Evolutionary conservation across 2,797 vertebrate genomes (phyloP).

Genomic region (Falco concolor): DNA sequence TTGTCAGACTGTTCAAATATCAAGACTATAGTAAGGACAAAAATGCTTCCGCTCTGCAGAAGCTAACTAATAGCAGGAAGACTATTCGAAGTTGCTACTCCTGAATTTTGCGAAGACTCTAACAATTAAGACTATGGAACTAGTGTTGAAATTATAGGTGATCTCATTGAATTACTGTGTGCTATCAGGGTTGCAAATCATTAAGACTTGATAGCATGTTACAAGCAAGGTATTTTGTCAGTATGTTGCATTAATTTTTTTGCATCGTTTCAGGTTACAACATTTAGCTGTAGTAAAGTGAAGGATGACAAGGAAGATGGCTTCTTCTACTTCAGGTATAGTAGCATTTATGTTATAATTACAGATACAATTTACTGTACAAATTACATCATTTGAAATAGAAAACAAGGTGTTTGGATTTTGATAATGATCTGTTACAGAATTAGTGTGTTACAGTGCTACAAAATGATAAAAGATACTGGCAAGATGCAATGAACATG

Average conservation of each 20-base stretch:
- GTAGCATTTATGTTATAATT: neutral
- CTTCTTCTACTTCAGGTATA: slow-evolving; percentile 89
- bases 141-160: neutral
- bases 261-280: slow-evolving; percentile 66
- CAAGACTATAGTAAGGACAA: neutral
- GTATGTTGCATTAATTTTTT: neutral
- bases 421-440: neutral
- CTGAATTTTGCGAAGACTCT: neutral
- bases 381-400: neutral
- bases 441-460: neutral
- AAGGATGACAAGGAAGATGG: slow-evolving; percentile 79
- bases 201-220: neutral
- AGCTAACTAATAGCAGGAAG: neutral
- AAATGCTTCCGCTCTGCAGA: neutral
- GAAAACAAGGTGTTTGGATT: neutral
- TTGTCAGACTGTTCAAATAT: neutral
- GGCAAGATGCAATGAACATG: neutral
- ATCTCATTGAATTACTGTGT: neutral
- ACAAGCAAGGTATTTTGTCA: neutral
- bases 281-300: slow-evolving; percentile 83
- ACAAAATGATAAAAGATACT: neutral
- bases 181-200: neutral
- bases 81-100: neutral
- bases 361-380: neutral
- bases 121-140: neutral